phyloP scores from a whole-genome alignment of 2,797 vertebrate species.

The Capromys pilorides region DNA sequence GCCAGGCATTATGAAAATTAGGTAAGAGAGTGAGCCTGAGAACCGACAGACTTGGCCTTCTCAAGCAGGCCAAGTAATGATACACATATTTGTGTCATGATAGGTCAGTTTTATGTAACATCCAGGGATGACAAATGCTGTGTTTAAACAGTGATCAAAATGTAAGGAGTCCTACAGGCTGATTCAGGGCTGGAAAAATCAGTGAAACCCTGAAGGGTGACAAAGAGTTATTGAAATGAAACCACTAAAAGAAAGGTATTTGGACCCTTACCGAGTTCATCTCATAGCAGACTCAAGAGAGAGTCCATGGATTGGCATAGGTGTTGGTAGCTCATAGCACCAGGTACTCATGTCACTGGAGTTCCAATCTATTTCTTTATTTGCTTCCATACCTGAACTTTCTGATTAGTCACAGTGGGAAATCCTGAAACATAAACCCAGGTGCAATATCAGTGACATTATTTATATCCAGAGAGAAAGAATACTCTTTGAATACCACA shows the following conservation, averaged over 20 bases:
- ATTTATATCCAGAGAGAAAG: conserved; percentile 25
- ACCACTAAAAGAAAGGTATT: neutral
- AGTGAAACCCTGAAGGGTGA: neutral
- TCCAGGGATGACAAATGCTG: too few species aligned
- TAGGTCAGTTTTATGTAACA: neutral
- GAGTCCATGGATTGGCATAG: neutral
- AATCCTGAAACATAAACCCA: neutral
- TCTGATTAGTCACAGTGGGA: neutral
- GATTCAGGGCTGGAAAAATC: neutral
- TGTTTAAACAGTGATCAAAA: neutral
- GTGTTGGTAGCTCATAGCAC: neutral
- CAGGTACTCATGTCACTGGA: neutral
- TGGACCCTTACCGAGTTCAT: neutral
- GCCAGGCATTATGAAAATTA: neutral
- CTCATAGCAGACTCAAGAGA: neutral
- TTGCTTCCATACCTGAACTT: neutral
- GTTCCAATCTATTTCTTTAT: neutral
- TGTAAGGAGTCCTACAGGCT: neutral
- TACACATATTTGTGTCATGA: neutral
- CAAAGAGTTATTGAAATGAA: neutral
- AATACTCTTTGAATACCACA: neutral
- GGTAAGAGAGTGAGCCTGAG: neutral
- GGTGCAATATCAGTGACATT: conserved; percentile 10
- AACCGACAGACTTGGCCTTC: neutral
- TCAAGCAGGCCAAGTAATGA: neutral